A percentile compares a stretch with the other conserved stretches of the same genome.
Conservation (phyloP, 35 echinoderm and acorn worm genomes). For the Acanthaster planci region DNA sequence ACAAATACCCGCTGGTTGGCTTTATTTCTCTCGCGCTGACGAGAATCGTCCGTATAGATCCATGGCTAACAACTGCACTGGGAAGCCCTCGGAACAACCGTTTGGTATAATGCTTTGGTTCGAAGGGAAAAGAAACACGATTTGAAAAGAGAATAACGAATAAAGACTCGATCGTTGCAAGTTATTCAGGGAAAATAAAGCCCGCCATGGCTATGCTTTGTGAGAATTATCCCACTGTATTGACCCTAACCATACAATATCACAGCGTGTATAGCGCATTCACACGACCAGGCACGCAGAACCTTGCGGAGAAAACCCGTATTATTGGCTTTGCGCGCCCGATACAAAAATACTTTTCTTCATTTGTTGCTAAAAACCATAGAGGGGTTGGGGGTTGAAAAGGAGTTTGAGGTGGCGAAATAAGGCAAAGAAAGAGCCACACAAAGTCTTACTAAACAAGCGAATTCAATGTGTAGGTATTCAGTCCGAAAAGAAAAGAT, state of each 20-base stretch:
- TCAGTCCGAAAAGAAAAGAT: neutral
- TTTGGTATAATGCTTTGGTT: constrained; percentile 20
- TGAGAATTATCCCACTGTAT: constrained; percentile 15
- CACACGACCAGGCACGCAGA: neutral
- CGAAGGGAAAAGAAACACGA: constrained; percentile 26
- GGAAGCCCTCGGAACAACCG: neutral
- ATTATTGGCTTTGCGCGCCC: neutral
- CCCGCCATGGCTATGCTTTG: constrained; percentile 21
- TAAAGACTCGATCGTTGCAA: constrained; percentile 28
- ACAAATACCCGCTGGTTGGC: too few relatives aligned
- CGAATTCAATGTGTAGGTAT: constrained; percentile 5
- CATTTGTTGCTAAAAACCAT: constrained; percentile 25
- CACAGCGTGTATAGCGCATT: constrained; percentile 21
- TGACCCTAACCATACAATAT: constrained; percentile 27
- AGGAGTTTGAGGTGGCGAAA: neutral
- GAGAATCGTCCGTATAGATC: neutral
- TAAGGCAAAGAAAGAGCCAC: neutral
- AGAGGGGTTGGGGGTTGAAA: neutral
- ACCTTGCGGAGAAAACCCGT: constrained; percentile 17
- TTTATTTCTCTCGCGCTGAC: too few relatives aligned
- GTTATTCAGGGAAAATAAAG: constrained; percentile 27
- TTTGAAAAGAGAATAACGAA: constrained; percentile 32
- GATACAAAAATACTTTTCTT: constrained; percentile 30
- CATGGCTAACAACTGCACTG: neutral
- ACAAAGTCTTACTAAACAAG: neutral